phyloP scores from a whole-genome alignment of 2,113 vertebrate species.

The Salvelinus fontinalis region DNA sequence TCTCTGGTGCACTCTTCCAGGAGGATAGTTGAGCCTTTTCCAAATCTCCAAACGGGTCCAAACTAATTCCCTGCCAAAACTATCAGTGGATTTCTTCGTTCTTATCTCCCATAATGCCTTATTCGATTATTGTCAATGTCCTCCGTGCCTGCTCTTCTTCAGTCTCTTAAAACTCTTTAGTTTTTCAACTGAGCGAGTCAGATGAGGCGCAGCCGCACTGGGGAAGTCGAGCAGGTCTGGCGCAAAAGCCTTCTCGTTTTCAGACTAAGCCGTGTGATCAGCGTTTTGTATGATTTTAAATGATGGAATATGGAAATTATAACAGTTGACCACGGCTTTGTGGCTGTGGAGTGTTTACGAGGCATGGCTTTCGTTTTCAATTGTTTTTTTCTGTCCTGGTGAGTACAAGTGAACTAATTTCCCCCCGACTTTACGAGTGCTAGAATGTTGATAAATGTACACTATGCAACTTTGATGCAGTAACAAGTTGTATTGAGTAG shows the following conservation, averaged over 20 bases:
- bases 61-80: conserved; percentile 82
- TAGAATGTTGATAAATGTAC: conserved; percentile 22
- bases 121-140: conserved; percentile 81
- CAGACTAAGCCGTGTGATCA: conserved; percentile 37
- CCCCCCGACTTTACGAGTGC: conserved; percentile 61
- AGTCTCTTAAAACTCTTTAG: conserved; percentile 80
- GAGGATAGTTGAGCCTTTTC: conserved; percentile 73
- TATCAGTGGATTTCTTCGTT: conserved; percentile 79
- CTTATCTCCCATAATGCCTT: conserved; percentile 82
- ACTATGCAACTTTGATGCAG: conserved; percentile 22
- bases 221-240: conserved; percentile 70
- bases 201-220: conserved; percentile 70
- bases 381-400: conserved; percentile 82
- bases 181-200: conserved; percentile 71
- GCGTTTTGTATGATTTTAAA: conserved; percentile 49
- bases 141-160: conserved; percentile 67
- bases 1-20: conserved; percentile 76
- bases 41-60: conserved; percentile 74
- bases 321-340: conserved; percentile 75
- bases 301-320: conserved; percentile 65
- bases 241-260: conserved; percentile 61
- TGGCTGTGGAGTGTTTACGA: conserved; percentile 54
- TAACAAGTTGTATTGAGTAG: conserved; percentile 14
- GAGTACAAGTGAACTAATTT: conserved; percentile 68
- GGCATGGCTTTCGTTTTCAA: conserved; percentile 82